Evolutionary conservation across 2,113 vertebrate genomes (phyloP).

Genomic region (Pogona vitticeps): DNA sequence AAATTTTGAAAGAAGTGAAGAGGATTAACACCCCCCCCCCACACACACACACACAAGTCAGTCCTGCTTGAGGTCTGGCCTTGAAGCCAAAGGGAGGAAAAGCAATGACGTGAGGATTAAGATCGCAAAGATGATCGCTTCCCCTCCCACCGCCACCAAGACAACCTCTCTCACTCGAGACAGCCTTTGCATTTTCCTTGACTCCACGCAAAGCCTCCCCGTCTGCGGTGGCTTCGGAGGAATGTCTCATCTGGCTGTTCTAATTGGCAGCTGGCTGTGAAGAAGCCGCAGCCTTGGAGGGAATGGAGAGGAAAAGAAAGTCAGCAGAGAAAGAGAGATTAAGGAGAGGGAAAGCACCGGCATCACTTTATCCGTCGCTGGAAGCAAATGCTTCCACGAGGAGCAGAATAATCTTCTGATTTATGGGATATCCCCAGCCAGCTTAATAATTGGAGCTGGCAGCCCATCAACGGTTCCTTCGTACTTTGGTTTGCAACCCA

Average conservation of each 20-base stretch:
- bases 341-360: too few species aligned
- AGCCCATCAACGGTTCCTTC: background rate
- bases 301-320: background rate
- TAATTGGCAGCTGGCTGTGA: background rate
- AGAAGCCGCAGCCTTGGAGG: background rate
- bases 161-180: background rate
- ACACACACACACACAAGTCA: too few species aligned
- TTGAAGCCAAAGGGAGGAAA: background rate
- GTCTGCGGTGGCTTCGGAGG: background rate
- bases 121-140: background rate
- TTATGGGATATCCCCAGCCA: background rate
- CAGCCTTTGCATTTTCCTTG: background rate
- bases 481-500: background rate
- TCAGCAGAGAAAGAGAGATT: accelerated
- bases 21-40: background rate
- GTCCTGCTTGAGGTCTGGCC: background rate
- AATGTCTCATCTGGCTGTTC: background rate
- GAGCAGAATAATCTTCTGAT: background rate
- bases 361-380: background rate
- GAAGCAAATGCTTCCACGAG: background rate
- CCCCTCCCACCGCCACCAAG: background rate
- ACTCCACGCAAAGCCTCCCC: background rate
- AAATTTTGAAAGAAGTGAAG: background rate
- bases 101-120: background rate
- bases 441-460: background rate